Evolutionary conservation across 2,113 vertebrate species (phyloP).

Genomic region (Otus sunia): DNA sequence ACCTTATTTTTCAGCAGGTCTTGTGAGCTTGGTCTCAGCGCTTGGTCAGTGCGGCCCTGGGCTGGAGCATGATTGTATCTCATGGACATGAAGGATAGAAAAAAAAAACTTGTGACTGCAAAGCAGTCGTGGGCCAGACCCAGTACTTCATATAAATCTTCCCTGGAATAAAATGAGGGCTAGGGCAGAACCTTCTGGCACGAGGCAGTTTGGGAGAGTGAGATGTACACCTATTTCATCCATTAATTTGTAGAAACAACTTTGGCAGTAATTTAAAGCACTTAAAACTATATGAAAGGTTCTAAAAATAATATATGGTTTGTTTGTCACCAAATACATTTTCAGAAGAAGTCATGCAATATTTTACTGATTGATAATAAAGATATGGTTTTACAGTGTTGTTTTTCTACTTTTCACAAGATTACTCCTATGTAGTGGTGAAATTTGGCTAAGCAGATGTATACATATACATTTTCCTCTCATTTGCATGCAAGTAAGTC

Average conservation of each 20-base stretch:
- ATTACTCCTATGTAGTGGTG: background rate
- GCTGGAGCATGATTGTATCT: background rate
- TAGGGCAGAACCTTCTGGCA: background rate
- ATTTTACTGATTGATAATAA: background rate
- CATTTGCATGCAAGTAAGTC: background rate
- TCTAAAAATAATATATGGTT: background rate
- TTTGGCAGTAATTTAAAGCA: background rate
- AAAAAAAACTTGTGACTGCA: background rate
- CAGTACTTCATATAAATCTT: background rate
- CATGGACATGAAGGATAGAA: accelerated
- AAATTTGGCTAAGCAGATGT: background rate
- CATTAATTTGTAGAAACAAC: background rate
- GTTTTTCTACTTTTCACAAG: background rate
- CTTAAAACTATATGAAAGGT: background rate
- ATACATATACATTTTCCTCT: background rate
- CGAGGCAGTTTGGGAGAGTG: background rate
- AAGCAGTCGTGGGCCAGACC: background rate
- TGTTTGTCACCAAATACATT: background rate
- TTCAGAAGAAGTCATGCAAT: background rate
- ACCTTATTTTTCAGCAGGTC: background rate
- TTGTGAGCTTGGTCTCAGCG: background rate
- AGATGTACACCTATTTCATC: background rate
- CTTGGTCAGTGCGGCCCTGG: background rate
- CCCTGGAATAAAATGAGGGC: background rate
- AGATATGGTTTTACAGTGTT: background rate